A percentile compares a stretch with the other conserved stretches of the same genome.
Evolutionary conservation across 2,797 vertebrate species (phyloP).

Genomic region (Poeciliopsis infans): DNA sequence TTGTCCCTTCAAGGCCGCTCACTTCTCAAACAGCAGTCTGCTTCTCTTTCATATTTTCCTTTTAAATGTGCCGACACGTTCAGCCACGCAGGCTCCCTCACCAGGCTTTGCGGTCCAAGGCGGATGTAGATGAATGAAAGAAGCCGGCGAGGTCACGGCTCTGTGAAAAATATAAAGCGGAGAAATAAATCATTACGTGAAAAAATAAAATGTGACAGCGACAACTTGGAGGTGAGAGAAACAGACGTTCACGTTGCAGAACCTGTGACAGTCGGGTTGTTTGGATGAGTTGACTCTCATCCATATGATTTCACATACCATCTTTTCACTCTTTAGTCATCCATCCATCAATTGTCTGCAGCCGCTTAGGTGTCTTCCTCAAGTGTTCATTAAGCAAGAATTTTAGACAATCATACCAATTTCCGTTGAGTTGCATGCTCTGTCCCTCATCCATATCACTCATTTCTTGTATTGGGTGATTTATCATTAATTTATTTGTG

Average conservation of each 20-base stretch:
- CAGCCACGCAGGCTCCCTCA: background rate
- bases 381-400: background rate
- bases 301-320: constrained; percentile 29
- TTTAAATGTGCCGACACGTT: constrained; percentile 1
- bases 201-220: background rate
- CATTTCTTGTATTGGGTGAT: constrained; percentile 57
- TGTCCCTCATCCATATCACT: constrained; percentile 49
- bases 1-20: constrained; percentile 8
- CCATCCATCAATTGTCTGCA: background rate
- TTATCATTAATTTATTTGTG: constrained; percentile 53
- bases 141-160: constrained; percentile 11
- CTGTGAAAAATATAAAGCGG: constrained; percentile 15
- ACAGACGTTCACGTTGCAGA: constrained; percentile 17
- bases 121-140: constrained; percentile 2
- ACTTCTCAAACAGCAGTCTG: constrained; percentile 6
- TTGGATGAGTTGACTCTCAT: constrained; percentile 24
- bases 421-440: constrained; percentile 82
- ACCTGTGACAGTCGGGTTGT: constrained; percentile 32
- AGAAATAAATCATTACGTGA: constrained; percentile 5
- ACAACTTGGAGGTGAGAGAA: constrained; percentile 22
- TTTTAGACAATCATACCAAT: constrained; percentile 38
- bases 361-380: background rate
- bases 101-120: background rate
- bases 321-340: constrained; percentile 40
- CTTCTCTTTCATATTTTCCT: constrained; percentile 17